A percentile compares a stretch with the other conserved stretches of the same genome.
These are phyloP conservation scores for Girardia tigrina DNA, from an alignment of 2,888 invertebrate species.

Conservation along the genomic window DNA sequence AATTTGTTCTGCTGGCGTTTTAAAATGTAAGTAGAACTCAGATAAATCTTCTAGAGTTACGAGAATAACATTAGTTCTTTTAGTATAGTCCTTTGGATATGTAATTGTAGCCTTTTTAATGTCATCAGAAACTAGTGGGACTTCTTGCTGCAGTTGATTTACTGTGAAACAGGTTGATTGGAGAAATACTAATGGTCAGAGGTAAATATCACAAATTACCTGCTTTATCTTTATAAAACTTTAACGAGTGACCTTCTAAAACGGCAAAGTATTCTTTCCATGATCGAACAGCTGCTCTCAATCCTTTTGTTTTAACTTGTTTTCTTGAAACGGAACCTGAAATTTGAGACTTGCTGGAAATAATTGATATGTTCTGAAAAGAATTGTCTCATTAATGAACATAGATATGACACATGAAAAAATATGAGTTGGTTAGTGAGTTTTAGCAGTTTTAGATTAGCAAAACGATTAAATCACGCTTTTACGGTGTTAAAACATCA, in stretches of 20 bases:
- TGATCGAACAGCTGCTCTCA: slow-evolving; percentile 78
- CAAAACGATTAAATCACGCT: too few relatives aligned
- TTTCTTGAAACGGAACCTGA: slow-evolving; percentile 80
- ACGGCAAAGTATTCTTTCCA: slow-evolving; percentile 91
- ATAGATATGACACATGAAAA: too few relatives aligned
- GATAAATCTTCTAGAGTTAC: background rate
- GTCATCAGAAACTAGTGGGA: background rate
- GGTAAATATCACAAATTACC: slow-evolving; percentile 39
- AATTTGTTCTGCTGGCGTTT: background rate
- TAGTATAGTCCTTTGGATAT: background rate
- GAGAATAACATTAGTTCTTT: background rate
- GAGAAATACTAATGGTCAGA: background rate
- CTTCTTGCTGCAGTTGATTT: background rate
- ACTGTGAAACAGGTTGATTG: background rate
- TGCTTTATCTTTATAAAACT: slow-evolving; percentile 88
- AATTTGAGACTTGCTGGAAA: slow-evolving; percentile 45
- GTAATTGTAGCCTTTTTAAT: background rate
- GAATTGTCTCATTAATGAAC: too few relatives aligned
- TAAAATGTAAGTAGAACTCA: background rate
- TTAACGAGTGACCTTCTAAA: slow-evolving; percentile 82
- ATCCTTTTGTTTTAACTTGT: slow-evolving; percentile 82
- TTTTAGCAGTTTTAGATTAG: too few relatives aligned
- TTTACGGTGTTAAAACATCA: background rate
- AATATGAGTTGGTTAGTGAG: too few relatives aligned
- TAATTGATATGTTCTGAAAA: too few relatives aligned